phyloP scores from a whole-genome alignment of 64 coral and sea anemone species.

The Pocillopora verrucosa region DNA sequence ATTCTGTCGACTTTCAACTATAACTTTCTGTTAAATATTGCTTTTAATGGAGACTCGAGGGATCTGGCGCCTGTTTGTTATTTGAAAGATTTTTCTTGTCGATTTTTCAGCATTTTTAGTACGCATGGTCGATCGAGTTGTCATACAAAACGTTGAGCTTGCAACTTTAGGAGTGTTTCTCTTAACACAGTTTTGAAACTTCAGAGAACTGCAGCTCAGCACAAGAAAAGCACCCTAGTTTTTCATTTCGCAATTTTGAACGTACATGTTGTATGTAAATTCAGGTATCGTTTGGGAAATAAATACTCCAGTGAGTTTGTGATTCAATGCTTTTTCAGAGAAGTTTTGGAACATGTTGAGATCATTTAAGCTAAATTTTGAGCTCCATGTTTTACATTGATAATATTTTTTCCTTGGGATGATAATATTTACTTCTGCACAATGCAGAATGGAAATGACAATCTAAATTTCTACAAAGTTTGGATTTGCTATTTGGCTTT shows the following conservation, averaged over 20 bases:
- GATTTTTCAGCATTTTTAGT: slow-evolving; percentile 74
- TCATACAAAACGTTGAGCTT: slow-evolving; percentile 14
- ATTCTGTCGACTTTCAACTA: background rate
- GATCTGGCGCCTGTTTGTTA: slow-evolving; percentile 47
- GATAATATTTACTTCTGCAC: background rate
- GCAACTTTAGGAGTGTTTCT: background rate
- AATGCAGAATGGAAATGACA: background rate
- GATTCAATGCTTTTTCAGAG: background rate
- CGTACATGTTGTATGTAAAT: background rate
- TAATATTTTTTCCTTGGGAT: background rate
- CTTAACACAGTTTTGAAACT: slow-evolving; percentile 24
- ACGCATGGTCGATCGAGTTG: slow-evolving; percentile 61
- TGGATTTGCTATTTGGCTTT: background rate
- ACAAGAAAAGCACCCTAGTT: background rate
- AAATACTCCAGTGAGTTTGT: background rate
- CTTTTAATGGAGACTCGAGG: slow-evolving; percentile 26
- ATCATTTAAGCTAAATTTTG: background rate
- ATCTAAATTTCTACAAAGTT: background rate
- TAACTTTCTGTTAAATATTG: background rate
- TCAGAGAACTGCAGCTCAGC: background rate
- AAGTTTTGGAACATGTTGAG: background rate
- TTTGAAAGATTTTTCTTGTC: slow-evolving; percentile 49
- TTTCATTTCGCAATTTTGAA: background rate
- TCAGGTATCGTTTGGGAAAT: background rate
- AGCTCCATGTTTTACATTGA: background rate